phyloP scores from a whole-genome alignment of 2,888 invertebrate species.

The Agrochola circellaris region DNA sequence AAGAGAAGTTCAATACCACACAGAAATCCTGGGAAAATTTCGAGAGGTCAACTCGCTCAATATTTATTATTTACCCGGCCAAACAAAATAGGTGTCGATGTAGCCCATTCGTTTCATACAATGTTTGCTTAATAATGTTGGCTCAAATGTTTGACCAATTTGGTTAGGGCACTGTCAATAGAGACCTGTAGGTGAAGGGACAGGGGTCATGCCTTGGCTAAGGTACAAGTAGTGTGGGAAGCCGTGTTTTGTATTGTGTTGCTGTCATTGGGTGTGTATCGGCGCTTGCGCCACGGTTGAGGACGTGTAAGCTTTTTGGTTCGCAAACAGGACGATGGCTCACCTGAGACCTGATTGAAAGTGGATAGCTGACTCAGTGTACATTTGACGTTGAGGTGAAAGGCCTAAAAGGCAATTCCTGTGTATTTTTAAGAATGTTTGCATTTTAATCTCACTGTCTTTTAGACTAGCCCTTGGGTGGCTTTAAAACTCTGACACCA shows the following conservation, averaged over 20 bases:
- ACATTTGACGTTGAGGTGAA: background rate
- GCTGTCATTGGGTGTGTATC: constrained; percentile 44
- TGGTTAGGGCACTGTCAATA: constrained; percentile 80
- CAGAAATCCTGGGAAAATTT: constrained; percentile 80
- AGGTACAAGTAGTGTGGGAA: constrained; percentile 63
- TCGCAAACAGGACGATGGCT: constrained; percentile 32
- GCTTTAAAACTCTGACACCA: no score
- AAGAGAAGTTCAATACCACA: background rate
- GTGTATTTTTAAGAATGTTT: background rate
- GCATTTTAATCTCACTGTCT: background rate
- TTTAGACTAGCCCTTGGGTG: no score
- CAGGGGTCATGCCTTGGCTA: constrained; percentile 66
- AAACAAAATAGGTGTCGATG: constrained; percentile 85
- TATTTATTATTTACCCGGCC: constrained; percentile 76
- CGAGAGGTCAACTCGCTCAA: constrained; percentile 76
- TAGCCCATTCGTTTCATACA: constrained; percentile 78
- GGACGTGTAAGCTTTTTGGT: constrained; percentile 34
- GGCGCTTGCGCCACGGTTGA: constrained; percentile 32
- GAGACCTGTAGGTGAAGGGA: constrained; percentile 75
- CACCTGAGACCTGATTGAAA: background rate
- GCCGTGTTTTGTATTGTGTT: constrained; percentile 52
- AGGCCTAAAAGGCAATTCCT: background rate
- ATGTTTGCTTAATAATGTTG: constrained; percentile 68
- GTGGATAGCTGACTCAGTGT: background rate
- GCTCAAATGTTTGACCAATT: constrained; percentile 75